Percentiles rank a stretch among this genome's conserved stretches.
Conservation (phyloP, 2,888 invertebrate genomes). For the Drosophila mettleri region DNA sequence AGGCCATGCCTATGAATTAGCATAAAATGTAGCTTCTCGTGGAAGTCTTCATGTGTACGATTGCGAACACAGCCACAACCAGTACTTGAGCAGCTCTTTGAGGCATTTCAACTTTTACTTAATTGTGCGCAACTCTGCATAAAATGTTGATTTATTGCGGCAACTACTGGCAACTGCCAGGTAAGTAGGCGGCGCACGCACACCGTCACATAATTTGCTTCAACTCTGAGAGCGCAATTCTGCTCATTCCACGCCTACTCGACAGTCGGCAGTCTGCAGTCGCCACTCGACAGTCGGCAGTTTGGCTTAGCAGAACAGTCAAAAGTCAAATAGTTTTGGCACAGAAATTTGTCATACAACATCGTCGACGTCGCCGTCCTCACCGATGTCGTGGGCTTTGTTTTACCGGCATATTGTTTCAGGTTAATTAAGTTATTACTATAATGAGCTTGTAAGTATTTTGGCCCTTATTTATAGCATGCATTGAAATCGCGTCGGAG, state of each 20-base stretch:
- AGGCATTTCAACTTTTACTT: constrained; percentile 74
- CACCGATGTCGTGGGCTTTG: constrained; percentile 34
- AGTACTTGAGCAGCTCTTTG: constrained; percentile 35
- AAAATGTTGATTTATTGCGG: constrained; percentile 83
- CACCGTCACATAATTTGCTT: constrained; percentile 47
- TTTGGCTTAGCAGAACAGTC: constrained; percentile 56
- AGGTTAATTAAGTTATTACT: constrained; percentile 81
- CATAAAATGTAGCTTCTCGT: constrained; percentile 23
- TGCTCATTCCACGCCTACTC: background rate
- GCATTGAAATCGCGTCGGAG: constrained; percentile 42
- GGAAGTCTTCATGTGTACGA: constrained; percentile 24
- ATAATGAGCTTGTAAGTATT: constrained; percentile 79
- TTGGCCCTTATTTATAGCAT: constrained; percentile 71
- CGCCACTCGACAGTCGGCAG: constrained; percentile 7
- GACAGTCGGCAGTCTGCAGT: constrained; percentile 8
- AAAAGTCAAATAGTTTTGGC: constrained; percentile 83
- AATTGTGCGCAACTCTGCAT: constrained; percentile 83
- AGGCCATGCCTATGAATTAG: constrained; percentile 1
- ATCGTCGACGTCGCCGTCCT: constrained; percentile 38
- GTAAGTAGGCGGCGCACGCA: constrained; percentile 34
- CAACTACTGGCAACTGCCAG: constrained; percentile 56
- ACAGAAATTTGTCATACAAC: constrained; percentile 82
- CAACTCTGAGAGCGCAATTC: constrained; percentile 16
- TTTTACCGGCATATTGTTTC: constrained; percentile 75
- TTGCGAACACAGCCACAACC: constrained; percentile 3